phyloP scores from a whole-genome alignment of 2,113 vertebrate genomes.

The Passer montanus region DNA sequence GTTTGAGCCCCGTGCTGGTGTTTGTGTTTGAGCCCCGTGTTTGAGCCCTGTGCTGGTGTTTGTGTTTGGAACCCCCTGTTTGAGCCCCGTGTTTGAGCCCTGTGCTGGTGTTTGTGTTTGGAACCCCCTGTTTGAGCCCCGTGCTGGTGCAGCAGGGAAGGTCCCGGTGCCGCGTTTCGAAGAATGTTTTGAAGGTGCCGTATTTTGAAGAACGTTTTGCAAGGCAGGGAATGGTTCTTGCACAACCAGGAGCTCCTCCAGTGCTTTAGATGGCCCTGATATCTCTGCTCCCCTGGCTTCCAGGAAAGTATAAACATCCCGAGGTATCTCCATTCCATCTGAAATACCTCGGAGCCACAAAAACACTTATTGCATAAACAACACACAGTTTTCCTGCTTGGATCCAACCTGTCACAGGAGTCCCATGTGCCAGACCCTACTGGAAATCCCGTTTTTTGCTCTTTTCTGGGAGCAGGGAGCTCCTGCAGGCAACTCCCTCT shows the following conservation, averaged over 20 bases:
- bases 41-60: background rate
- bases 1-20: too few relatives aligned
- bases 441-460: background rate
- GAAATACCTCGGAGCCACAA: slow-evolving; percentile 39
- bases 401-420: rapidly evolving
- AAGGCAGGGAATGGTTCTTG: background rate
- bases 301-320: slow-evolving; percentile 32
- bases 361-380: slow-evolving; percentile 24
- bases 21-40: background rate
- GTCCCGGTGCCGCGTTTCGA: rapidly evolving
- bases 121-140: background rate
- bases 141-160: background rate
- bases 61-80: too few relatives aligned
- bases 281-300: slow-evolving; percentile 45
- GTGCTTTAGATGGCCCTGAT: slow-evolving; percentile 53
- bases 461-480: background rate
- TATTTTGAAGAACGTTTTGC: background rate
- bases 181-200: background rate
- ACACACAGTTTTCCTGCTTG: background rate
- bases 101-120: background rate
- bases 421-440: background rate
- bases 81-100: too few relatives aligned
- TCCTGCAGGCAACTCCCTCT: background rate
- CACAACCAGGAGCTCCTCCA: slow-evolving; percentile 7
- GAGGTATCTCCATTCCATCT: slow-evolving; percentile 50